These are phyloP conservation scores for Calyptomena viridis DNA, from an alignment of 2,113 vertebrate genomes.

Conservation along the genomic window DNA sequence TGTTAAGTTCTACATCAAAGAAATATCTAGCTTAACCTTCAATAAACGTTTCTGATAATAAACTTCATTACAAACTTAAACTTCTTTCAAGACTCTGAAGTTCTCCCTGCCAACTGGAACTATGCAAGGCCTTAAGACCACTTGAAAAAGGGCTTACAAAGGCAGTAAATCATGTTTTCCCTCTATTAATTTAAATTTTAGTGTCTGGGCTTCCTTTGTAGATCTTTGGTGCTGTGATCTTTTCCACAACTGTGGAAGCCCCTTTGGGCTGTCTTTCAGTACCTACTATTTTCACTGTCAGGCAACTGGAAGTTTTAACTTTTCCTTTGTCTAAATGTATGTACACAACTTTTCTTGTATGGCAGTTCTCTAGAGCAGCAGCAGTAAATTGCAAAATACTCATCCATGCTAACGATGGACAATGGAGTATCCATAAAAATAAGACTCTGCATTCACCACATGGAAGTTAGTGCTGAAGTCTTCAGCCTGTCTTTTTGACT, in stretches of 20 bases:
- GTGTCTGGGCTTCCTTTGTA: neutral
- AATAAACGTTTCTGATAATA: neutral
- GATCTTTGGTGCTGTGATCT: neutral
- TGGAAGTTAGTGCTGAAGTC: neutral
- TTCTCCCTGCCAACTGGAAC: neutral
- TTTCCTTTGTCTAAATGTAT: neutral
- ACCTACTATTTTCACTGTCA: neutral
- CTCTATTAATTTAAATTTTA: neutral
- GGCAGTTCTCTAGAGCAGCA: neutral
- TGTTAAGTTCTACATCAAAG: neutral
- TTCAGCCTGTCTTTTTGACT: neutral
- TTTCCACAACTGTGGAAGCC: neutral
- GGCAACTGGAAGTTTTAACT: neutral
- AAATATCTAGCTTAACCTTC: neutral
- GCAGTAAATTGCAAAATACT: neutral
- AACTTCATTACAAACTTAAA: neutral
- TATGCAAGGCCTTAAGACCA: neutral
- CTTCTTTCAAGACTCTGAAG: neutral
- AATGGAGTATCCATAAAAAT: neutral
- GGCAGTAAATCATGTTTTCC: neutral
- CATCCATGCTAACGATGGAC: neutral
- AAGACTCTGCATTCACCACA: neutral
- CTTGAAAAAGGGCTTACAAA: neutral
- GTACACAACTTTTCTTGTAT: neutral
- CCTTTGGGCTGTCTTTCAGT: neutral